phyloP scores from a whole-genome alignment of 2,797 vertebrate genomes.

The Tinamus major region DNA sequence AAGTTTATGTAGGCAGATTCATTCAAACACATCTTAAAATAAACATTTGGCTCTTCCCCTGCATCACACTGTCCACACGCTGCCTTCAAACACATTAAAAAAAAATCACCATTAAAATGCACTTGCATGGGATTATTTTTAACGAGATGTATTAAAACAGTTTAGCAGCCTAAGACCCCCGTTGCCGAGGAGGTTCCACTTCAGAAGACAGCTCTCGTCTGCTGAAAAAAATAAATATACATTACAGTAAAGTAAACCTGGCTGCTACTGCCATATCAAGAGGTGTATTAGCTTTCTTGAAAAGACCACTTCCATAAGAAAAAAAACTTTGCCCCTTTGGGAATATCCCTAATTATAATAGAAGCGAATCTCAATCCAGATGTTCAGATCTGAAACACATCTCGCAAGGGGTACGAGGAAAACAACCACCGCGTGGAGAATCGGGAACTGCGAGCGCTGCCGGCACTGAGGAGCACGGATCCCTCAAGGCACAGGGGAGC shows the following conservation, averaged over 20 bases:
- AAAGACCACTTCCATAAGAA: conserved; percentile 28
- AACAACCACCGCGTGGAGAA: neutral
- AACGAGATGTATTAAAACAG: conserved; percentile 39
- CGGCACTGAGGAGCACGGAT: neutral
- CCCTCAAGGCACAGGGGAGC: neutral
- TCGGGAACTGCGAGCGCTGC: neutral
- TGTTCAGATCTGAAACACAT: neutral
- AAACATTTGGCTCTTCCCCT: conserved; percentile 60
- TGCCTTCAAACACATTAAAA: conserved; percentile 37
- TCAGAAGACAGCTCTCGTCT: neutral
- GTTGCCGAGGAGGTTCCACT: neutral
- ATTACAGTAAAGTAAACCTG: conserved; percentile 32
- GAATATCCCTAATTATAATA: conserved; percentile 5
- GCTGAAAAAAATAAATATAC: conserved; percentile 40
- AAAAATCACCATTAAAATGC: conserved; percentile 27
- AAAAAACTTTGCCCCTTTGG: neutral
- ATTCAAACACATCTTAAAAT: conserved; percentile 71
- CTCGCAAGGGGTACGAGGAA: rapidly evolving
- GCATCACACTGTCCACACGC: neutral
- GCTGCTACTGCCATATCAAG: neutral
- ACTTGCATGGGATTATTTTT: conserved; percentile 25
- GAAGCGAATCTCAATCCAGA: conserved; percentile 28
- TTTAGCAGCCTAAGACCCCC: neutral
- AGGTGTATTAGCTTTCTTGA: neutral
- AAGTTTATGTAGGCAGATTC: conserved; percentile 69